Conservation (phyloP, 1,140 invertebrate species). For the Oppia nitens region DNA sequence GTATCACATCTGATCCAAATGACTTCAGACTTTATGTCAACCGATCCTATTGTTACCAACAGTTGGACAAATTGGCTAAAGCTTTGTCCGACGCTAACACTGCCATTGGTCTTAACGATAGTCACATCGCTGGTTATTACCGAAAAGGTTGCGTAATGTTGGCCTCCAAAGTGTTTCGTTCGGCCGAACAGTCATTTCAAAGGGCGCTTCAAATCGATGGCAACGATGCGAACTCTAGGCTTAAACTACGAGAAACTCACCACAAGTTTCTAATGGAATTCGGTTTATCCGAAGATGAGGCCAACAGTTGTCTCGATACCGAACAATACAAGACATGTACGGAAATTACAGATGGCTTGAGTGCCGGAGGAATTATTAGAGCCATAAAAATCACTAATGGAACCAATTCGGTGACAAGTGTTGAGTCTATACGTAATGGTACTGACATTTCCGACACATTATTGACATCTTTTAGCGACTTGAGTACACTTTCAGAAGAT, state of each 20-base stretch:
- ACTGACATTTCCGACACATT: no score
- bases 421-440: no score
- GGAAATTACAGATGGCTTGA: no score
- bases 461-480: no score
- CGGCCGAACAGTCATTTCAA: not conserved
- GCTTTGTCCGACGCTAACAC: not conserved
- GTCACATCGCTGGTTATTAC: not conserved
- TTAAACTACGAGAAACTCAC: not conserved
- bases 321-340: no score
- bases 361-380: no score
- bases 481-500: no score
- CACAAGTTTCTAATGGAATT: not conserved
- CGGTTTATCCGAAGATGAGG: no score
- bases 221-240: not conserved
- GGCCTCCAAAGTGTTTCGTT: not conserved
- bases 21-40: not conserved
- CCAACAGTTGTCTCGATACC: no score
- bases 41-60: not conserved
- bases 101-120: not conserved
- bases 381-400: no score
- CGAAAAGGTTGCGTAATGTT: not conserved
- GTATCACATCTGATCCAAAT: not conserved
- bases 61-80: not conserved
- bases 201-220: not conserved
- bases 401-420: no score